Evolutionary conservation across 2,113 vertebrate species (phyloP).

Genomic region (Numenius arquata): DNA sequence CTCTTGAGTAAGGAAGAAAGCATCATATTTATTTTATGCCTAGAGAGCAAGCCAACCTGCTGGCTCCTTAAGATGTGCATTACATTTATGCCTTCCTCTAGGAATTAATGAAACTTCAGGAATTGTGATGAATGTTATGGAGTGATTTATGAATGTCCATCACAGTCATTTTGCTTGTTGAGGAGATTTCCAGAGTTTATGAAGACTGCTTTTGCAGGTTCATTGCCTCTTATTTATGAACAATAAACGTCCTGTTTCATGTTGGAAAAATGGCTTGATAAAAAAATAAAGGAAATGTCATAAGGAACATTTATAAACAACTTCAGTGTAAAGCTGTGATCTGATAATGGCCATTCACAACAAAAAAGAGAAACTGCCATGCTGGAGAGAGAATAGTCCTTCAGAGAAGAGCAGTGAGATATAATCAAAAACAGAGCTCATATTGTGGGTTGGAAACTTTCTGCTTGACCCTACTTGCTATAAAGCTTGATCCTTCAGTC

Average conservation of each 20-base stretch:
- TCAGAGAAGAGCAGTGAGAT: neutral
- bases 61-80: neutral
- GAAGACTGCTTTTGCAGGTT: neutral
- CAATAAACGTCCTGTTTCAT: conserved; percentile 32
- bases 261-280: conserved; percentile 2
- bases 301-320: conserved; percentile 44
- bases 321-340: conserved; percentile 4
- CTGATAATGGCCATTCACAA: neutral
- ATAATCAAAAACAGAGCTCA: neutral
- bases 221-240: conserved; percentile 3
- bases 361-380: neutral
- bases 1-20: neutral
- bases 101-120: conserved; percentile 38
- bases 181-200: conserved; percentile 12
- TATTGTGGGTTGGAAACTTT: neutral
- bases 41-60: neutral
- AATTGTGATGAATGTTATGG: neutral
- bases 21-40: neutral
- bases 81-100: neutral
- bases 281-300: neutral
- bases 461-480: conserved; percentile 6
- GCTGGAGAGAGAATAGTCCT: neutral
- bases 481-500: neutral
- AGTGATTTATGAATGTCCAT: conserved; percentile 2
- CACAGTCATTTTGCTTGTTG: neutral